Evolutionary conservation across 2,797 vertebrate species (phyloP).

Genomic region (Halcyon badia): DNA sequence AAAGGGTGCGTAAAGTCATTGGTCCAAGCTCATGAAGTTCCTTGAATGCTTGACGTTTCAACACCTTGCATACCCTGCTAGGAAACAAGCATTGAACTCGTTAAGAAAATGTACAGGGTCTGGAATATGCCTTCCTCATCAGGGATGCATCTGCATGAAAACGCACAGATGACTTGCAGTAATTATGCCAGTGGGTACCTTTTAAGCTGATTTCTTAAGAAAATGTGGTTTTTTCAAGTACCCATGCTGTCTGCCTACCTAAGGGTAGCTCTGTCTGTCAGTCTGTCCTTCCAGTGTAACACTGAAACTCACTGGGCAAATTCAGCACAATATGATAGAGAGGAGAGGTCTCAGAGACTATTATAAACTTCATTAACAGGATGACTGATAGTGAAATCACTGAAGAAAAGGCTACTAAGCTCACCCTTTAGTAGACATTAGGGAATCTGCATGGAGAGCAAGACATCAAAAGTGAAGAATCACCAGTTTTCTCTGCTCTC

Average conservation of each 20-base stretch:
- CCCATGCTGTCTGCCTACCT: background rate
- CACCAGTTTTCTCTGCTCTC: constrained; percentile 9
- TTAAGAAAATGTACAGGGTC: background rate
- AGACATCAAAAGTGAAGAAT: constrained; percentile 6
- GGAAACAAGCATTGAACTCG: background rate
- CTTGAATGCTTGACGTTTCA: background rate
- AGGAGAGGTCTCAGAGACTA: background rate
- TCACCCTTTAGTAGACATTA: constrained; percentile 39
- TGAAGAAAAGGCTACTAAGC: constrained; percentile 33
- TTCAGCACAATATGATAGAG: background rate
- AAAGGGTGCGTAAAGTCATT: background rate
- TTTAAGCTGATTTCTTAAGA: background rate
- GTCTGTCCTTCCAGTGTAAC: background rate
- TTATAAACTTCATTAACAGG: background rate
- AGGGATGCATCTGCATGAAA: background rate
- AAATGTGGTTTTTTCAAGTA: background rate
- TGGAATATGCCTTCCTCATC: background rate
- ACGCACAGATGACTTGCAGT: background rate
- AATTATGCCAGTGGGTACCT: background rate
- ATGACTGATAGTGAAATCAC: constrained; percentile 43
- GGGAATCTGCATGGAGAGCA: background rate
- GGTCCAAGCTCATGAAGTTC: background rate
- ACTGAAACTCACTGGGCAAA: background rate
- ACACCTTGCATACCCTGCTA: background rate
- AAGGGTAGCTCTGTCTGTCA: background rate